These are phyloP conservation scores for Prunella himalayana DNA, from an alignment of 2,113 vertebrate genomes.

Conservation along the genomic window DNA sequence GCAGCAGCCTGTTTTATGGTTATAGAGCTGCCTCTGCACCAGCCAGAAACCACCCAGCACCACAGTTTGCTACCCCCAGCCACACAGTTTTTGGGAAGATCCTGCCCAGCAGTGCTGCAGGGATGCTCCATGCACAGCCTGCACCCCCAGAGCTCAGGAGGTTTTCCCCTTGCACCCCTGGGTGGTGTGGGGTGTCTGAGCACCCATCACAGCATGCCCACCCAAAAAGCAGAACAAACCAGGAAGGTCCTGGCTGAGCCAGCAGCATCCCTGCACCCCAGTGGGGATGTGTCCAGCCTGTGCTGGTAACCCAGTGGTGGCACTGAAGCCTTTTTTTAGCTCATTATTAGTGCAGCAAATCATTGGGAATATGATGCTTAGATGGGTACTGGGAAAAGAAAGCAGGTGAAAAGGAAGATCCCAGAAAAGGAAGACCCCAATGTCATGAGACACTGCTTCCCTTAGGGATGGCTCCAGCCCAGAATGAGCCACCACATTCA, in stretches of 20 bases:
- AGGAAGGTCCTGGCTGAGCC: background rate
- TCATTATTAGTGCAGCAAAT: background rate
- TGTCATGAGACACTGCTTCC: background rate
- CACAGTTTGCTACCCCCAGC: background rate
- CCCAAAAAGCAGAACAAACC: background rate
- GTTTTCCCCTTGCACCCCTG: background rate
- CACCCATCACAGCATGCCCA: background rate
- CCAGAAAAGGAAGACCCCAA: background rate
- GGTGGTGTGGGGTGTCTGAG: background rate
- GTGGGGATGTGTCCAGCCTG: background rate
- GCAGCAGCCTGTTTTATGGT: conserved; percentile 33
- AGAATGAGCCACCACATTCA: background rate
- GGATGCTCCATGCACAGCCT: background rate
- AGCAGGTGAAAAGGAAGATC: background rate
- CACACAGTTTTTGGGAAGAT: background rate
- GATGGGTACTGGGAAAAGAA: background rate
- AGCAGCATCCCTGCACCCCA: background rate
- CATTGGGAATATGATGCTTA: background rate
- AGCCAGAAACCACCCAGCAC: background rate
- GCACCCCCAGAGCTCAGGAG: background rate
- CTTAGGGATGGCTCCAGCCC: background rate
- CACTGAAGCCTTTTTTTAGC: background rate
- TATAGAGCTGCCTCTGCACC: background rate
- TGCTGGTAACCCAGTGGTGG: background rate
- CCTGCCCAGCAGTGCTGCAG: background rate